Base-by-base conservation (phyloP, 2,888 invertebrate genomes). In the Cataglyphis livida region DNA sequence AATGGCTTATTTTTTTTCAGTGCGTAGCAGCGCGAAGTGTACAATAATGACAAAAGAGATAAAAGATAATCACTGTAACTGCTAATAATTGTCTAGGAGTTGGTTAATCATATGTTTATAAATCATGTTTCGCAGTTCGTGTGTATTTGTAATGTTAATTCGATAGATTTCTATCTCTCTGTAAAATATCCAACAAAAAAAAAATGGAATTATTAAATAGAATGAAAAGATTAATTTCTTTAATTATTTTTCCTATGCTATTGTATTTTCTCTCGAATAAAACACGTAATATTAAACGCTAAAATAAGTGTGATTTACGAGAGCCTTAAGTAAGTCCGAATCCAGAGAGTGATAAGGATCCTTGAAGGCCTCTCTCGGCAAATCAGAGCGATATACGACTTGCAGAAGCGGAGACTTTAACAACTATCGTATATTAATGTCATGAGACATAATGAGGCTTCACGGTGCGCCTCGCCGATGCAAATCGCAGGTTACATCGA, bases 401-500 rank as follows among this genome's bases (percentile, higher is more conserved):
- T 25, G 78, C 25, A 78, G 86, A 66, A 76, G 66, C 57, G 28
- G 12, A 59, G 12, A 59, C 65, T 73, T 79, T 85, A 88, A 88
- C 86, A 85, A 51, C 51, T 84, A 83, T 65, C 51, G 81, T 78
- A 68, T 66, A 73, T 85, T 74, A 81, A 81, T 74, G 82, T 71
- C 83, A 68, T 64, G 82, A 62, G 35, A 41, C 64, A 83, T 88
- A 86, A 88, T 86, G 81, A 85, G 66, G 62, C 73, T 84, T 87
- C 75, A 81, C 71, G 82, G 64, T 83, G 68, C 83, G 82, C 82
- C 75, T 87, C 79, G 85, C 87, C 57, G 89, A 87, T 88, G 88
- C 84, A 88, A 88, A 88, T 88, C 84, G 84, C 89, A 82, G 79
- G 84, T 86, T 82, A 70, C 87, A 73, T 88, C 87, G 89, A 88